phyloP scores from a whole-genome alignment of 2,888 invertebrate genomes.

The Smittia aterrima region DNA sequence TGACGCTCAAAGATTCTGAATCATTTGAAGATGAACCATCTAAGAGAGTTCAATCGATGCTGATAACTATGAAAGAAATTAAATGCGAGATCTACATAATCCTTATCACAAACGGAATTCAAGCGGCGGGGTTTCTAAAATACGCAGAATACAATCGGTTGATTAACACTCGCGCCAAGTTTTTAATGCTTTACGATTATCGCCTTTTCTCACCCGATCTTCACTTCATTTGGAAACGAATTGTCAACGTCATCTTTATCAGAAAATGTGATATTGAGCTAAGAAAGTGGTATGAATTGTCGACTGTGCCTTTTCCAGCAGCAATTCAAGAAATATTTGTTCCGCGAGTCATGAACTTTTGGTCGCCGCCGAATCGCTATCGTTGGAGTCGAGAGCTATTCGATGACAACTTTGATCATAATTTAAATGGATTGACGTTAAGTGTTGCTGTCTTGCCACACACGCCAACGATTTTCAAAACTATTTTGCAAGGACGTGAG shows the following conservation, averaged over 20 bases:
- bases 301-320: conserved; percentile 72
- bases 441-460: conserved; percentile 67
- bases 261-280: conserved; percentile 55
- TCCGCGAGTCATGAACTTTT: conserved; percentile 46
- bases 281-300: conserved; percentile 59
- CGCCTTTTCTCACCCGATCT: conserved; percentile 65
- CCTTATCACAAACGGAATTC: conserved; percentile 68
- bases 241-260: conserved; percentile 72
- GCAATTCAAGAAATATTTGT: conserved; percentile 53
- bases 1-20: conserved; percentile 14
- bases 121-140: conserved; percentile 64
- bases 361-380: conserved; percentile 10
- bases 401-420: conserved; percentile 59
- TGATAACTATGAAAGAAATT: conserved; percentile 1
- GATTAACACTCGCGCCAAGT: conserved; percentile 69
- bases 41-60: not conserved
- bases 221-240: conserved; percentile 73
- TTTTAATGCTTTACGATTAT: conserved; percentile 67
- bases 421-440: conserved; percentile 60
- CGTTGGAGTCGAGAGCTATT: conserved; percentile 53
- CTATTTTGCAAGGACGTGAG: conserved; percentile 47
- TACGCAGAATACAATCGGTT: conserved; percentile 70
- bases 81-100: conserved; percentile 68
- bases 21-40: conserved; percentile 15
- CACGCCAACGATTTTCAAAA: conserved; percentile 62